A percentile compares a stretch with the other conserved stretches of the same genome.
Evolutionary conservation across 1,140 invertebrate genomes (phyloP).

Genomic region (Pseudachorutes palmiensis): DNA sequence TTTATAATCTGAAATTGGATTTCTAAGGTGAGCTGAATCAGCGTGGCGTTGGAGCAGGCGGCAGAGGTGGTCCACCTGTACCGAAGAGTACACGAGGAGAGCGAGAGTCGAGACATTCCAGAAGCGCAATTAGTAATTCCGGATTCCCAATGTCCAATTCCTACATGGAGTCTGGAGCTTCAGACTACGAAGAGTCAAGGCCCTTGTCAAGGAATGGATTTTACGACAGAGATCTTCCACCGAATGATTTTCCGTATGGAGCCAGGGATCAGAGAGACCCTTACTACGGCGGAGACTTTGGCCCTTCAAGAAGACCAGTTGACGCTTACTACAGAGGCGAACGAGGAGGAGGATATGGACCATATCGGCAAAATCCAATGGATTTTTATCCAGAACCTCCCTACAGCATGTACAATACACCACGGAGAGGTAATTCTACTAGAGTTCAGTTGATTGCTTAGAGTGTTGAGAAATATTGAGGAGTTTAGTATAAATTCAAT

Average conservation of each 20-base stretch:
- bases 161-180: not conserved
- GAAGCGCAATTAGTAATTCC: not conserved
- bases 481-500: no score
- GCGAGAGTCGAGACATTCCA: not conserved
- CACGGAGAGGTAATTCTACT: not conserved
- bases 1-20: no score
- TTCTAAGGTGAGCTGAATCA: slow-evolving; percentile 12
- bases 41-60: not conserved
- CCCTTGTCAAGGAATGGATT: slow-evolving; percentile 21
- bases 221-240: slow-evolving; percentile 17
- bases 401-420: slow-evolving; percentile 7
- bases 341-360: not conserved
- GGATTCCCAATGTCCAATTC: not conserved
- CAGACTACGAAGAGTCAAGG: slow-evolving; percentile 19
- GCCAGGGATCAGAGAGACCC: slow-evolving; percentile 9
- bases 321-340: slow-evolving; percentile 38
- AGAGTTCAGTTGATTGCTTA: no score
- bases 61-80: not conserved
- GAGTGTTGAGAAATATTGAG: no score
- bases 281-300: slow-evolving; percentile 10
- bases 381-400: slow-evolving; percentile 6
- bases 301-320: slow-evolving; percentile 32
- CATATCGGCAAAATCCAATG: not conserved
- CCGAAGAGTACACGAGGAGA: slow-evolving; percentile 1
- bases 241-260: slow-evolving; percentile 11